phyloP scores from a whole-genome alignment of 2,888 invertebrate genomes.

The Agrypnus murinus region DNA sequence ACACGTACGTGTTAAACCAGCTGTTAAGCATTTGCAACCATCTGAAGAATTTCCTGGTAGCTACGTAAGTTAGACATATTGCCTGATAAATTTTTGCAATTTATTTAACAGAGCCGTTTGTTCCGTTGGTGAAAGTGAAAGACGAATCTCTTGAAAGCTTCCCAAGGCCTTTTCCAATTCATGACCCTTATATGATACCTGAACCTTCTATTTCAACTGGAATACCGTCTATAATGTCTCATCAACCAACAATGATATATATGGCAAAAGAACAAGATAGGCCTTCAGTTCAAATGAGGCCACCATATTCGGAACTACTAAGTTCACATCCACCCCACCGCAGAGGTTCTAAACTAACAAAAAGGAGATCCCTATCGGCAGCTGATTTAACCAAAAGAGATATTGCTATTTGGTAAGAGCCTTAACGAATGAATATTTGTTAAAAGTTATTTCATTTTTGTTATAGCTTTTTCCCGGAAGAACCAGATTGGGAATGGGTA shows the following conservation, averaged over 20 bases:
- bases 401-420: constrained; percentile 19
- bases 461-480: constrained; percentile 32
- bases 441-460: neutral
- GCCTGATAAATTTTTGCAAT: no score
- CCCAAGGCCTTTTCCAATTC: constrained; percentile 14
- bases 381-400: constrained; percentile 22
- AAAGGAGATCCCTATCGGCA: neutral
- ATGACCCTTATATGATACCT: neutral
- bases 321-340: no score
- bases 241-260: no score
- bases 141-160: constrained; percentile 21
- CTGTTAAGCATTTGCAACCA: neutral
- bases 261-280: no score
- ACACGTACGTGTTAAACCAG: no score
- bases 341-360: neutral
- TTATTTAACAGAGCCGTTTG: neutral
- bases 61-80: neutral
- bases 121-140: neutral
- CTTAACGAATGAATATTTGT: neutral
- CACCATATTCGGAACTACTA: no score
- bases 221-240: no score
- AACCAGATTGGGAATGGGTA: constrained; percentile 29
- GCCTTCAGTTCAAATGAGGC: no score
- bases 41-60: neutral
- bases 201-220: neutral